phyloP scores from a whole-genome alignment of 2,113 vertebrate genomes.

The Bostrychus sinensis region DNA sequence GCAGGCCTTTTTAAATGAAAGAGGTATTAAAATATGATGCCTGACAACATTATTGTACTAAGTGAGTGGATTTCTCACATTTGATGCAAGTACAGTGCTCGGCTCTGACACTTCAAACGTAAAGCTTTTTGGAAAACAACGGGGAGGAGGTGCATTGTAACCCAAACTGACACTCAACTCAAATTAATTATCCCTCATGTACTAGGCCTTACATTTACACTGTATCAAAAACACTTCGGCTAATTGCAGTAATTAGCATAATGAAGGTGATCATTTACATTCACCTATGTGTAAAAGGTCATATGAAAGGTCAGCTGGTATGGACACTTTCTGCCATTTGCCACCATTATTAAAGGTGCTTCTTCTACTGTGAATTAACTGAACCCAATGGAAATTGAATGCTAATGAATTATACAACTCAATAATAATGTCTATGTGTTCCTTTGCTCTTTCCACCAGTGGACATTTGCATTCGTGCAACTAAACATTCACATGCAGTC shows the following conservation, averaged over 20 bases:
- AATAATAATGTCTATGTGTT: too few relatives aligned
- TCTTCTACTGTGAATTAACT: background rate
- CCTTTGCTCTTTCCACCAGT: too few relatives aligned
- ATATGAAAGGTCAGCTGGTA: background rate
- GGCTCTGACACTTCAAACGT: slow-evolving; percentile 6
- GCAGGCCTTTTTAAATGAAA: slow-evolving; percentile 41
- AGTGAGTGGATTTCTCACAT: background rate
- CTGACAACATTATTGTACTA: background rate
- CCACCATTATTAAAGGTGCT: background rate
- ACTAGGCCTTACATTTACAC: background rate
- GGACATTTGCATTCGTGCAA: too few relatives aligned
- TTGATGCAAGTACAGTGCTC: background rate
- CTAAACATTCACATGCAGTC: too few relatives aligned
- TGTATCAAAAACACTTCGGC: background rate
- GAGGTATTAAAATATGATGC: slow-evolving; percentile 15
- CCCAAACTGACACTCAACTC: slow-evolving; percentile 1
- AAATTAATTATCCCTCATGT: background rate
- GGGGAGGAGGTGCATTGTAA: background rate
- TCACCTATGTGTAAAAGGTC: background rate
- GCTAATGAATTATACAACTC: background rate
- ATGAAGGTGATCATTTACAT: background rate
- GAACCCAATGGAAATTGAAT: background rate
- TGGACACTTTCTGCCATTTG: background rate
- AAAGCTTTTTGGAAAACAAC: slow-evolving; percentile 6
- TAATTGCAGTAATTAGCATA: slow-evolving; percentile 4